Base-by-base conservation (phyloP, 2,888 invertebrate genomes). In the Clusia tigrina region DNA sequence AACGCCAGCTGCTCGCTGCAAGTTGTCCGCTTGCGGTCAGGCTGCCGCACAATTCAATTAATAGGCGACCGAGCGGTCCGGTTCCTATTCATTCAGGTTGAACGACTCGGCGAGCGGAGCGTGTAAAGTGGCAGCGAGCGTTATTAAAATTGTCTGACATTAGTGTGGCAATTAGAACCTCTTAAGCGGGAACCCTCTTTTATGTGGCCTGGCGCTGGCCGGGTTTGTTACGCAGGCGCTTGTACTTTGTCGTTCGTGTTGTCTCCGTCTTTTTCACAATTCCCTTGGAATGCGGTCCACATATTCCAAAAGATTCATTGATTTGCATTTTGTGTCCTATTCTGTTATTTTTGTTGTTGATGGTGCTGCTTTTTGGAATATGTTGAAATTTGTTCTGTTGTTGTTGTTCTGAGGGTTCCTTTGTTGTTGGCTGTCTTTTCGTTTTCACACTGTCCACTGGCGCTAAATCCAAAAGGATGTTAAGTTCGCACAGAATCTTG, bases 181-280 rank as follows among this genome's bases (percentile, higher is more conserved):
- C 56, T 60, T 48, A 60, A 55, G 59, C 17, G 55, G 46, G 24
- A 24, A 2, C 46, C 25, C 2, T 42, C n/a, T 42, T 48, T 48
- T 38, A 18, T 9, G 18, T 38, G 22, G 10, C 22, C 20, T 55
- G 20, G 20, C 22, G 10, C 37, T 10, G 3, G 52, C 48, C 37
- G 22, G 23, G 51, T 25, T 17, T 9, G 17, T 17, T 62, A 65
- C 63, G 59, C 64, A 65, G 67, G 57, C 75, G 75, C 75, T 77
- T 77, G 72, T 56, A 56, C 61, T 73, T 70, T 65, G 67, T 65
- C 64, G 63, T 60, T 60, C 55, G 60, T 62, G 38, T 56, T 55
- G 20, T 62, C 38, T 53, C 53, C 17, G 48, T 32, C 20, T 51
- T n/a, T 57, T 46, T 46, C 9, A n/a, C n/a, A n/a, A 26, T 9